Percentiles rank a stretch among this genome's conserved stretches.
Conservation (phyloP, 1,140 invertebrate species). For the Teleopsis dalmanni region DNA sequence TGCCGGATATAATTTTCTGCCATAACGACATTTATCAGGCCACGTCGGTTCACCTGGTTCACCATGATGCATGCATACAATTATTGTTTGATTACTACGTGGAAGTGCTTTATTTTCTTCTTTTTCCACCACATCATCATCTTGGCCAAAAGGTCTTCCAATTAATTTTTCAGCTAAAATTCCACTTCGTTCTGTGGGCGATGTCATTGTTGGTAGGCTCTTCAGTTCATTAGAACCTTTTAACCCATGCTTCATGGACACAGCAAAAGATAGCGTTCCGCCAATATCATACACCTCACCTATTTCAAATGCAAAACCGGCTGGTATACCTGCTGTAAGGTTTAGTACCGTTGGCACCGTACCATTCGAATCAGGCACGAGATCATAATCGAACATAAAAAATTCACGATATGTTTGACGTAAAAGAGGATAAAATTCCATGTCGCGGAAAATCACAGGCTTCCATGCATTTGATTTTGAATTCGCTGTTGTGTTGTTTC, state of each 20-base stretch:
- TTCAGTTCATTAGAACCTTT: constrained; percentile 42
- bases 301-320: constrained; percentile 56
- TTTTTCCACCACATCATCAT: constrained; percentile 23
- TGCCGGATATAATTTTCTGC: constrained; percentile 45
- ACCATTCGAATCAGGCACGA: constrained; percentile 51
- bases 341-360: constrained; percentile 56
- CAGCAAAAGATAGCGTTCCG: constrained; percentile 57
- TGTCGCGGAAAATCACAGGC: constrained; percentile 12
- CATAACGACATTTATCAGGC: constrained; percentile 51
- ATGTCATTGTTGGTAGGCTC: constrained; percentile 14
- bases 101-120: neutral
- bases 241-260: constrained; percentile 52
- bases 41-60: constrained; percentile 49
- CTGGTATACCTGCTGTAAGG: constrained; percentile 52
- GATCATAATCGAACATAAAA: constrained; percentile 62
- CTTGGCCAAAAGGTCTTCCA: constrained; percentile 17
- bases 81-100: constrained; percentile 45
- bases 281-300: constrained; percentile 60
- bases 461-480: constrained; percentile 28
- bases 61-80: constrained; percentile 55
- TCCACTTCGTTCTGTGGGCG: constrained; percentile 24
- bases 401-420: constrained; percentile 34
- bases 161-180: constrained; percentile 35
- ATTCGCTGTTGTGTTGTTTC: constrained; percentile 13
- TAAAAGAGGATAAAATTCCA: constrained; percentile 14